These are phyloP conservation scores for Coilia nasus DNA, from an alignment of 2,797 vertebrate genomes.

Conservation along the genomic window DNA sequence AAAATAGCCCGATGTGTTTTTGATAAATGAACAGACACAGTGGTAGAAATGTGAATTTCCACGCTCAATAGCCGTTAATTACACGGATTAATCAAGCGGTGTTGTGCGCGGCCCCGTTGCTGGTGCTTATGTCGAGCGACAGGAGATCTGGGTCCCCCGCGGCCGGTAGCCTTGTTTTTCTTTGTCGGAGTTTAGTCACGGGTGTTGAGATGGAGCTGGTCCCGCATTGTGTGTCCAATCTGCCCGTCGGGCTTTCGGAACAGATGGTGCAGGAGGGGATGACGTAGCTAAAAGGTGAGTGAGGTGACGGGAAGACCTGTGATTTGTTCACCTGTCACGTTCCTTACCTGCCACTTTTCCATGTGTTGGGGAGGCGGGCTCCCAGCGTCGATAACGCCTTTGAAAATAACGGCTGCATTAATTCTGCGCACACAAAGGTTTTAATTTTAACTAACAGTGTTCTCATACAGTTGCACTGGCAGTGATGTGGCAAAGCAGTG, in stretches of 20 bases:
- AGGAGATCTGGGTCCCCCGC: slow-evolving; percentile 74
- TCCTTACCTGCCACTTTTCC: slow-evolving; percentile 29
- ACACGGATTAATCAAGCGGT: slow-evolving; percentile 43
- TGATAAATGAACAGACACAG: slow-evolving; percentile 25
- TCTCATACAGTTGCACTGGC: neutral
- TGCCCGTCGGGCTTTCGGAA: slow-evolving; percentile 73
- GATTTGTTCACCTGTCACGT: slow-evolving; percentile 53
- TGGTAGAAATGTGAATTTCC: neutral
- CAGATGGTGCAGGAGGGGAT: slow-evolving; percentile 79
- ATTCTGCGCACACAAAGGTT: neutral
- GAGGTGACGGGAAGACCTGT: slow-evolving; percentile 54
- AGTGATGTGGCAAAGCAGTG: neutral
- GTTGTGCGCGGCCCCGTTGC: slow-evolving; percentile 35
- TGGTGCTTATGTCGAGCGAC: slow-evolving; percentile 67
- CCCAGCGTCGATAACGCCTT: neutral
- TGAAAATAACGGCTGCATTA: slow-evolving; percentile 11
- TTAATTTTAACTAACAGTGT: neutral
- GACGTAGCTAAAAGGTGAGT: slow-evolving; percentile 73
- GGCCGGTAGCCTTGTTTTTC: slow-evolving; percentile 74
- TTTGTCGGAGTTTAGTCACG: slow-evolving; percentile 85
- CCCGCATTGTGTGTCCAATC: slow-evolving; percentile 77
- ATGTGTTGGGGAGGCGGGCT: slow-evolving; percentile 6
- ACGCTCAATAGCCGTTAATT: slow-evolving; percentile 35
- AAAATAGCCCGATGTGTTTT: slow-evolving; percentile 7
- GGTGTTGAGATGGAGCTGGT: slow-evolving; percentile 81